A percentile compares a stretch with the other conserved stretches of the same genome.
phyloP scores from a whole-genome alignment of 2,113 vertebrate species.

The Acrocephalus kingi region DNA sequence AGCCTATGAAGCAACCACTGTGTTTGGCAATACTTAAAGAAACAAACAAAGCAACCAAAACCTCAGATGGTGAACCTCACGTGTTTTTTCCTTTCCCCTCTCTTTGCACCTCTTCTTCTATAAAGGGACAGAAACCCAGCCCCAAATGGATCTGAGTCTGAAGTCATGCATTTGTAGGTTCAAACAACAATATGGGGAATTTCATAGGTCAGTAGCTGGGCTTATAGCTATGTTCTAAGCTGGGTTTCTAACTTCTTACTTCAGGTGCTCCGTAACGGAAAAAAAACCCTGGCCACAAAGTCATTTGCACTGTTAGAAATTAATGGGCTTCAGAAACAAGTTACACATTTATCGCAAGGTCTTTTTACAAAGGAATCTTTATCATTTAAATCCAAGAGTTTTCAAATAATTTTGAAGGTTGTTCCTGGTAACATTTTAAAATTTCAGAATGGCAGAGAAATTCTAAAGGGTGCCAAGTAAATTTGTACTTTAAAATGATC shows the following conservation, averaged over 20 bases:
- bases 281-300: not conserved
- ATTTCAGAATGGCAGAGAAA: not conserved
- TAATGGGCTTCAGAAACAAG: not conserved
- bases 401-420: not conserved
- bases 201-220: not conserved
- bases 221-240: not conserved
- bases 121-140: not conserved
- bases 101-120: not conserved
- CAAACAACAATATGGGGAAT: not conserved
- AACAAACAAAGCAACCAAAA: not conserved
- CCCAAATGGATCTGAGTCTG: not conserved
- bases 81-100: not conserved
- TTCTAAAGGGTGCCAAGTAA: not conserved
- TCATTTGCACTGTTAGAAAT: not conserved
- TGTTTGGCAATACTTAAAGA: not conserved
- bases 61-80: accelerated
- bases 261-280: not conserved
- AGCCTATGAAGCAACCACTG: not conserved
- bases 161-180: not conserved
- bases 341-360: not conserved
- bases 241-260: not conserved
- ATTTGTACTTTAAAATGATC: not conserved
- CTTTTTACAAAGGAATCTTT: not conserved
- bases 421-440: not conserved
- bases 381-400: not conserved